Evolutionary conservation across 2,113 vertebrate genomes (phyloP).

Genomic region (Poecile atricapillus): DNA sequence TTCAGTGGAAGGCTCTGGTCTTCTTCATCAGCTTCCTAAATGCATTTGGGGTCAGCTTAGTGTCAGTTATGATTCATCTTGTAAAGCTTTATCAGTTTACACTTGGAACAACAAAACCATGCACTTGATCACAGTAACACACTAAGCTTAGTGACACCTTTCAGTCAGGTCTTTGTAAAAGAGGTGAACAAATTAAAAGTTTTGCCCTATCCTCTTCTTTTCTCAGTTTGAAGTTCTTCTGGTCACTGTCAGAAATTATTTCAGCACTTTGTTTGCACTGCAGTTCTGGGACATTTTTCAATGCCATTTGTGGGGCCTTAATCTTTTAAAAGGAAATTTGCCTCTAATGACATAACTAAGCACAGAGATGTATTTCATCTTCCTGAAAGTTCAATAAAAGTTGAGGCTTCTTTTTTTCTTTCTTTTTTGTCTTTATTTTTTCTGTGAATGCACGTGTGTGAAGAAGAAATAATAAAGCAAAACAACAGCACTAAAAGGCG

Average conservation of each 20-base stretch:
- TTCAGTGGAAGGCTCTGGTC: not conserved
- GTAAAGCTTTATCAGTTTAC: constrained; percentile 45
- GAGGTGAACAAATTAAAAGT: constrained; percentile 38
- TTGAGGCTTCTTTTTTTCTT: not conserved
- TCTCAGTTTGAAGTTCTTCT: not conserved
- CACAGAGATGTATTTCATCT: not conserved
- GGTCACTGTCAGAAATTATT: not conserved
- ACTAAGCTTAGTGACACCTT: not conserved
- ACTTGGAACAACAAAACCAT: not conserved
- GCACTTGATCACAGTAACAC: not conserved
- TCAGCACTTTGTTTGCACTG: not conserved
- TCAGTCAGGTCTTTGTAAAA: not conserved
- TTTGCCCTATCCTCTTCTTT: not conserved
- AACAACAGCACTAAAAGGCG: not conserved
- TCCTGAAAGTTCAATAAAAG: not conserved
- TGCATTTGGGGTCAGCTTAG: constrained; percentile 27
- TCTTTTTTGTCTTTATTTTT: not conserved
- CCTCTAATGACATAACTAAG: not conserved
- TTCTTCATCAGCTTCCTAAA: constrained; percentile 53
- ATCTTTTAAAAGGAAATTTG: not conserved
- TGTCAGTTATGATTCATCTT: constrained; percentile 55
- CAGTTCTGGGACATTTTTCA: not conserved
- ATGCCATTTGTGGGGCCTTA: not conserved
- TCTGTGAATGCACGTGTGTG: not conserved
- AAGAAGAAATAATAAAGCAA: not conserved